Evolutionary conservation across 2,113 vertebrate genomes (phyloP).

Genomic region (Chlorodrepanis virens): DNA sequence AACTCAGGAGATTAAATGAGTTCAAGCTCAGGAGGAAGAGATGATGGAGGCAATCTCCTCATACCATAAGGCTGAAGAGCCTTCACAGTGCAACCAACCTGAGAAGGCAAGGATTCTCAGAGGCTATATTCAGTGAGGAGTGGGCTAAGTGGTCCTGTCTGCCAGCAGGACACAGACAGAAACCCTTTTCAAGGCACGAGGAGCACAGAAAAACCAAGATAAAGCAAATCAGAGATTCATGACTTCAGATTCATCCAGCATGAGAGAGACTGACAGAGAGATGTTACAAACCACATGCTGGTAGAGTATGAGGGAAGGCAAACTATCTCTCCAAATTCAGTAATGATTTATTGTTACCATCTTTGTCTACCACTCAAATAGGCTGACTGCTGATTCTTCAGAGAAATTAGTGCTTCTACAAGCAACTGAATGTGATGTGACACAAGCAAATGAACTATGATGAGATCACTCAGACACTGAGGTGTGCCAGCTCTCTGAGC

Average conservation of each 20-base stretch:
- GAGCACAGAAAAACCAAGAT: not conserved
- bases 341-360: not conserved
- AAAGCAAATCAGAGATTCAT: not conserved
- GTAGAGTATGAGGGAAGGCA: not conserved
- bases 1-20: not conserved
- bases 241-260: not conserved
- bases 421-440: not conserved
- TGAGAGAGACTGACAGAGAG: not conserved
- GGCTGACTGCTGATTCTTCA: not conserved
- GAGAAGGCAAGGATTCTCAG: not conserved
- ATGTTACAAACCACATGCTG: not conserved
- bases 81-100: not conserved
- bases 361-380: not conserved
- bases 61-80: not conserved
- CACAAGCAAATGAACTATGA: not conserved
- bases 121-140: not conserved
- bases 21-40: not conserved
- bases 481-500: not conserved
- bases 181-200: not conserved
- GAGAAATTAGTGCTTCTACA: not conserved
- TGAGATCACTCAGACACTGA: not conserved
- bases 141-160: not conserved
- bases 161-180: not conserved
- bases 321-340: not conserved
- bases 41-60: fast-evolving